Evolutionary conservation across 2,797 vertebrate species (phyloP).

Genomic region (Rhynchotus rufescens): DNA sequence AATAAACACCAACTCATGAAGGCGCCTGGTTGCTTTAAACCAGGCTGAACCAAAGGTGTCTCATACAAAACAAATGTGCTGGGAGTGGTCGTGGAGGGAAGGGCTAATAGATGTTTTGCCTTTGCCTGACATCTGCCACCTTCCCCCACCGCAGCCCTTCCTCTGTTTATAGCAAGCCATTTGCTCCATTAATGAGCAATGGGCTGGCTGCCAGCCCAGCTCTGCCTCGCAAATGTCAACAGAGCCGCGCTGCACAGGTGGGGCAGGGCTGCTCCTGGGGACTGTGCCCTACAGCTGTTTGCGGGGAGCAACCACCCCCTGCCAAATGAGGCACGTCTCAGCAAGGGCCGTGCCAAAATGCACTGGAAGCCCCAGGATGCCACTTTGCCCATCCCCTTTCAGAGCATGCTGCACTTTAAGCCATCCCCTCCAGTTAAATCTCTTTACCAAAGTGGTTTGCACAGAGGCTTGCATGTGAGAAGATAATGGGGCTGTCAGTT

Average conservation of each 20-base stretch:
- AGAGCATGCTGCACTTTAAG: constrained; percentile 45
- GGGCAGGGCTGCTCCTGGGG: neutral
- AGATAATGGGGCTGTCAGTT: constrained; percentile 63
- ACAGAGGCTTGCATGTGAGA: constrained; percentile 22
- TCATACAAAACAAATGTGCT: neutral
- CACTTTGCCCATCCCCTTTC: constrained; percentile 28
- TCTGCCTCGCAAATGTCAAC: constrained; percentile 14
- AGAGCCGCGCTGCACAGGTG: constrained; percentile 10
- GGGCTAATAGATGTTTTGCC: constrained; percentile 53
- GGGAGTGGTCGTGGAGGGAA: neutral
- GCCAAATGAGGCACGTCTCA: neutral
- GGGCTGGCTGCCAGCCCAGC: constrained; percentile 47
- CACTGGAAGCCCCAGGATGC: constrained; percentile 30
- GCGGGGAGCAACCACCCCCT: neutral
- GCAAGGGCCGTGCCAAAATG: neutral
- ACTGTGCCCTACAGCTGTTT: neutral
- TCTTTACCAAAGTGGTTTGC: constrained; percentile 38
- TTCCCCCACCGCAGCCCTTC: constrained; percentile 24
- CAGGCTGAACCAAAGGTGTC: neutral
- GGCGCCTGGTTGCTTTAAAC: neutral
- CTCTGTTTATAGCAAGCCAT: constrained; percentile 59
- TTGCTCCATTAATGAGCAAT: constrained; percentile 51
- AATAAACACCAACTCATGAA: neutral
- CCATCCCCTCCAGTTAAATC: constrained; percentile 57
- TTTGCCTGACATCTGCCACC: constrained; percentile 57